phyloP scores from a whole-genome alignment of 2,888 invertebrate genomes.

The Dynastes tityus region DNA sequence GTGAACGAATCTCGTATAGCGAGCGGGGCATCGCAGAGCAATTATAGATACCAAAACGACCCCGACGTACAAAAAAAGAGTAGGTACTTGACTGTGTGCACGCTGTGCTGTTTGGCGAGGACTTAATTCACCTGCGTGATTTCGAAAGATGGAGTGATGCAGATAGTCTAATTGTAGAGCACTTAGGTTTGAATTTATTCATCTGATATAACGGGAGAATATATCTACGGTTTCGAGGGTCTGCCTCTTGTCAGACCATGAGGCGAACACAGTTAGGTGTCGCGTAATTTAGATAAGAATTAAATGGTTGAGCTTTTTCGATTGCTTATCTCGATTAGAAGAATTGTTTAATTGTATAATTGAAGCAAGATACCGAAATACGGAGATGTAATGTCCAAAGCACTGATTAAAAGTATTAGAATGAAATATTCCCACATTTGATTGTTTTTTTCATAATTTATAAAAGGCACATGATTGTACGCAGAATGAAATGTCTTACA shows the following conservation, averaged over 20 bases:
- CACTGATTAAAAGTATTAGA: no score
- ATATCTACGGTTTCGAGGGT: slow-evolving; percentile 29
- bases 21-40: slow-evolving; percentile 1
- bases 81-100: slow-evolving; percentile 26
- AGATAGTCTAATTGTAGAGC: slow-evolving; percentile 40
- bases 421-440: no score
- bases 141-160: slow-evolving; percentile 13
- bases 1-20: slow-evolving; percentile 40
- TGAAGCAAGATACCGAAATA: no score
- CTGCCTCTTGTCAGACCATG: neutral
- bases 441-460: no score
- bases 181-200: slow-evolving; percentile 43
- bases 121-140: slow-evolving; percentile 32
- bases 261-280: neutral
- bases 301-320: neutral
- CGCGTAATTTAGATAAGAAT: slow-evolving; percentile 27
- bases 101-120: slow-evolving; percentile 11
- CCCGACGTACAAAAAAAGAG: slow-evolving; percentile 19
- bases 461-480: no score
- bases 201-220: slow-evolving; percentile 25
- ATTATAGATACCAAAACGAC: slow-evolving; percentile 22
- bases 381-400: no score
- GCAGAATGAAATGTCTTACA: no score
- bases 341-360: no score
- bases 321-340: no score